Percentiles rank a stretch among this genome's conserved stretches.
These are phyloP conservation scores for Tromatobia lineatoria DNA, from an alignment of 2,888 invertebrate genomes.

Conservation along the genomic window DNA sequence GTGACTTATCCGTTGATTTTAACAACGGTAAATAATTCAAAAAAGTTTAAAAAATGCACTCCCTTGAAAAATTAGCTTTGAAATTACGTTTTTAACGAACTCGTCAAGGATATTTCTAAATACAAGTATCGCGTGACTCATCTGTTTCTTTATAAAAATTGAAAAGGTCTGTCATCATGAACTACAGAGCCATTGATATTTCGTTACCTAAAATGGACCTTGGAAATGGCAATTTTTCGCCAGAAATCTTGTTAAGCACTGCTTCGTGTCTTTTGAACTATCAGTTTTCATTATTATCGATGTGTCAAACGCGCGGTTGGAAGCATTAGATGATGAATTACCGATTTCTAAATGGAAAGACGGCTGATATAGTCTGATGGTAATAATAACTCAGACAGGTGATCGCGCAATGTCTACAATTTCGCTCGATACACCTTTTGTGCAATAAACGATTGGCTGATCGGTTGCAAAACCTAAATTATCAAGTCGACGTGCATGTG, in stretches of 20 bases:
- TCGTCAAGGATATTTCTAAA: too few species aligned
- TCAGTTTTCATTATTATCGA: not conserved
- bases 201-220: too few species aligned
- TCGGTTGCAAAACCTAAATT: constrained; percentile 55
- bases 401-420: not conserved
- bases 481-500: constrained; percentile 49
- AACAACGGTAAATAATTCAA: too few species aligned
- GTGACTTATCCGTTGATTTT: too few species aligned
- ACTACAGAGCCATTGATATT: too few species aligned
- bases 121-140: too few species aligned
- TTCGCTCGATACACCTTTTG: constrained; percentile 10
- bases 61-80: too few species aligned
- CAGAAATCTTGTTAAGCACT: not conserved
- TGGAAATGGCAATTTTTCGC: too few species aligned
- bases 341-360: not conserved
- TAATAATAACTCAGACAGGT: not conserved
- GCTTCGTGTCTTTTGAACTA: not conserved
- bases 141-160: too few species aligned
- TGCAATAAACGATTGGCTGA: constrained; percentile 37
- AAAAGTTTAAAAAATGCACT: too few species aligned
- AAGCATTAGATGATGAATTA: not conserved
- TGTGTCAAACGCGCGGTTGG: not conserved
- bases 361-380: not conserved
- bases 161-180: too few species aligned
- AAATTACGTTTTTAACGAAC: not conserved